Conservation (phyloP, 2,113 vertebrate genomes). For the Tachysurus fulvidraco region DNA sequence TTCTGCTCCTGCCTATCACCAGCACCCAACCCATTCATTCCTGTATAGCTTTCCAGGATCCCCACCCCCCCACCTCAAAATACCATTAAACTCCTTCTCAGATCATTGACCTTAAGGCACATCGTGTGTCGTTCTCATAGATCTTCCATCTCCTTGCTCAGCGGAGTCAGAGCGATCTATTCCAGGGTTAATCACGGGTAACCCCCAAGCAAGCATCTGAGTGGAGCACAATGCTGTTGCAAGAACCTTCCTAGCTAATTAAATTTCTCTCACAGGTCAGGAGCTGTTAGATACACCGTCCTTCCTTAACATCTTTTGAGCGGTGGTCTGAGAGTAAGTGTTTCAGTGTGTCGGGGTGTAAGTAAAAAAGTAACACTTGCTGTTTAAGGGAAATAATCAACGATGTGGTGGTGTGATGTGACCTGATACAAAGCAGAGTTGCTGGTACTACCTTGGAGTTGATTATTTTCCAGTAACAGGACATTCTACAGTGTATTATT, state of each 20-base stretch:
- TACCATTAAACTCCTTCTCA: slow-evolving; percentile 42
- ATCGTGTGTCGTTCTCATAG: slow-evolving; percentile 39
- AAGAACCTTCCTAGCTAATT: slow-evolving; percentile 52
- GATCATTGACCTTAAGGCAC: slow-evolving; percentile 41
- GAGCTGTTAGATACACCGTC: slow-evolving; percentile 42
- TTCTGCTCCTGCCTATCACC: not conserved
- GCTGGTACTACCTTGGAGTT: not conserved
- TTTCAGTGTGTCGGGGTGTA: not conserved
- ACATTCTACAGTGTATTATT: not conserved
- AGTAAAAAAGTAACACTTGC: not conserved
- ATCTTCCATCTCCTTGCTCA: slow-evolving; percentile 45
- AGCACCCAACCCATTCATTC: slow-evolving; percentile 21
- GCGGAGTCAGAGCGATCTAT: slow-evolving; percentile 47
- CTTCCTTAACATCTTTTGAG: slow-evolving; percentile 26
- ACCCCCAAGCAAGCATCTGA: slow-evolving; percentile 28
- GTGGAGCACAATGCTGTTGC: slow-evolving; percentile 34
- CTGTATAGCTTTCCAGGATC: slow-evolving; percentile 22
- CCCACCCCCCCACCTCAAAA: slow-evolving; percentile 15
- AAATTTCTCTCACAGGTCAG: slow-evolving; percentile 52
- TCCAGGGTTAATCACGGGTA: slow-evolving; percentile 53
- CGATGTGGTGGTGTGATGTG: not conserved
- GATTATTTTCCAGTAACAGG: not conserved
- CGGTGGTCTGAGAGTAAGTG: not conserved
- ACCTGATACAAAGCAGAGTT: not conserved
- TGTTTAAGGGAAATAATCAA: not conserved